A percentile compares a stretch with the other conserved stretches of the same genome.
phyloP scores from a whole-genome alignment of 2,888 invertebrate species.

The Agriopis aurantiaria region DNA sequence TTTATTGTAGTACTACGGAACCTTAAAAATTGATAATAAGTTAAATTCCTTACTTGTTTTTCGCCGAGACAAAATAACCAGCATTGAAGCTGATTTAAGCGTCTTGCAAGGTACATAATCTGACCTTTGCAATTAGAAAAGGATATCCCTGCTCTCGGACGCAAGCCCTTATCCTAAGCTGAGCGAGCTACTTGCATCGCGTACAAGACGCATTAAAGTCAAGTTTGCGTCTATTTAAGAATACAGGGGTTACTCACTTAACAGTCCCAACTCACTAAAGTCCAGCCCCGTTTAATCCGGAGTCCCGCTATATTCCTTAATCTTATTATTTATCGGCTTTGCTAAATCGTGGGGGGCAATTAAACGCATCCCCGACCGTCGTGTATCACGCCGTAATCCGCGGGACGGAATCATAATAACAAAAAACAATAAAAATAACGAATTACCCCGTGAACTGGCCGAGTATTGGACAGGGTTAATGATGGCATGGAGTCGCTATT shows the following conservation, averaged over 20 bases:
- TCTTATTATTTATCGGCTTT: slow-evolving; percentile 80
- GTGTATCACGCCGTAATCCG: slow-evolving; percentile 83
- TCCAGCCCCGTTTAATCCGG: slow-evolving; percentile 36
- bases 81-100: too few species aligned
- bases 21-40: too few species aligned
- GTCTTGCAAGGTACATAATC: too few species aligned
- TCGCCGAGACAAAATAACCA: too few species aligned
- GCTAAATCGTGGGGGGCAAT: slow-evolving; percentile 79
- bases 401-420: slow-evolving; percentile 85
- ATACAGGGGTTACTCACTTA: slow-evolving; percentile 1
- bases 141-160: too few species aligned
- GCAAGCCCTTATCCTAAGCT: too few species aligned
- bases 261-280: slow-evolving; percentile 3
- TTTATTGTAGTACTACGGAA: too few species aligned
- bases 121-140: too few species aligned
- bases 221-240: too few species aligned
- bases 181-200: too few species aligned
- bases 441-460: slow-evolving; percentile 82
- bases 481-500: slow-evolving; percentile 54
- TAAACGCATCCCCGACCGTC: slow-evolving; percentile 82
- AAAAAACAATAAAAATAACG: slow-evolving; percentile 87
- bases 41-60: too few species aligned
- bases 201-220: too few species aligned
- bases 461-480: slow-evolving; percentile 67
- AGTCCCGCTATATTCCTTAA: slow-evolving; percentile 77